These are phyloP conservation scores for Daktulosphaira vitifoliae DNA, from an alignment of 1,140 invertebrate genomes.

Conservation along the genomic window DNA sequence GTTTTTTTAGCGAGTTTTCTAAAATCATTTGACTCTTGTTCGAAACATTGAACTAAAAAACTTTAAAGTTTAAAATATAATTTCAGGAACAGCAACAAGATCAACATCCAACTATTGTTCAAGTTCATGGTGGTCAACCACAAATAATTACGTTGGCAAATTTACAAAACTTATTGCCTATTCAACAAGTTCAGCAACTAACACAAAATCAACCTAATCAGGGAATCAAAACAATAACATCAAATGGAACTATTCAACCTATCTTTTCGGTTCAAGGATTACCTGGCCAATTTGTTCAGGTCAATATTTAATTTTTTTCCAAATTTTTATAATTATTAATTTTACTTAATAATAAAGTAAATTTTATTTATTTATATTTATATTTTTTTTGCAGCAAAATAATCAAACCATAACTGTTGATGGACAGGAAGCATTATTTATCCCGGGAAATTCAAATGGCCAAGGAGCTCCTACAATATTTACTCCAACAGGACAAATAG, in stretches of 20 bases:
- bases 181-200: slow-evolving; percentile 35
- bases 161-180: slow-evolving; percentile 48
- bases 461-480: slow-evolving; percentile 43
- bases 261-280: slow-evolving; percentile 49
- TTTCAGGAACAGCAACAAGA: slow-evolving; percentile 2
- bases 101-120: slow-evolving; percentile 9
- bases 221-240: slow-evolving; percentile 28
- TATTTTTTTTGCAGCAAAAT: slow-evolving; percentile 42
- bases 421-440: slow-evolving; percentile 81
- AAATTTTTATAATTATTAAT: not conserved
- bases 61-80: too few relatives aligned
- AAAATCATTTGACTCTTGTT: too few relatives aligned
- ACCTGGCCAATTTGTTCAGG: slow-evolving; percentile 50
- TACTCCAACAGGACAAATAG: slow-evolving; percentile 54
- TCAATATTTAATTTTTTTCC: slow-evolving; percentile 36
- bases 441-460: slow-evolving; percentile 36
- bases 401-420: slow-evolving; percentile 79
- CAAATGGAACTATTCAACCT: slow-evolving; percentile 34
- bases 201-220: slow-evolving; percentile 32
- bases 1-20: too few relatives aligned
- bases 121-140: slow-evolving; percentile 41
- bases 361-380: not conserved
- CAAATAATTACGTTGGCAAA: slow-evolving; percentile 50
- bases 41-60: too few relatives aligned
- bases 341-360: not conserved